A percentile compares a stretch with the other conserved stretches of the same genome.
phyloP scores from a whole-genome alignment of 2,797 vertebrate genomes.

The Intellagama lesueurii region DNA sequence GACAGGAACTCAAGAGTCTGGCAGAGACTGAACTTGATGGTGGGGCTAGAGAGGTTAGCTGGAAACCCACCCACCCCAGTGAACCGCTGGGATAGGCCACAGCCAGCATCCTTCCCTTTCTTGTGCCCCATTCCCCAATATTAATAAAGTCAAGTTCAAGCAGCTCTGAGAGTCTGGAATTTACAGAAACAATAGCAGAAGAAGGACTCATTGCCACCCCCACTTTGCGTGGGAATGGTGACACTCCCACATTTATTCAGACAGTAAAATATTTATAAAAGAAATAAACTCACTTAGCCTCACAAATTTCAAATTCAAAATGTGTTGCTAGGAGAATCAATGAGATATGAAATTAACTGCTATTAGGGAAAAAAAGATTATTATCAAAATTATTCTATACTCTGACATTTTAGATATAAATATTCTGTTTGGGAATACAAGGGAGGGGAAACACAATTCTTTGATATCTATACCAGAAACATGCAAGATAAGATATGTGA shows the following conservation, averaged over 20 bases:
- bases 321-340: background rate
- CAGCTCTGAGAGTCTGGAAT: too few relatives aligned
- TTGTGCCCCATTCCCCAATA: too few relatives aligned
- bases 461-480: background rate
- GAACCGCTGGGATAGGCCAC: too few relatives aligned
- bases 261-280: background rate
- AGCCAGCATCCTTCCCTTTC: too few relatives aligned
- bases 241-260: background rate
- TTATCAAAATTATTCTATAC: background rate
- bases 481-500: background rate
- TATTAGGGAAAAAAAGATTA: background rate
- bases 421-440: background rate
- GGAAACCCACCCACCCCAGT: too few relatives aligned
- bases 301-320: background rate
- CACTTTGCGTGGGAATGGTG: too few relatives aligned
- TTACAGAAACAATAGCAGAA: too few relatives aligned
- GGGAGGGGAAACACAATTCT: background rate
- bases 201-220: too few relatives aligned
- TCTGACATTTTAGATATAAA: conserved; percentile 3
- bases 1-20: too few relatives aligned
- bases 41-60: too few relatives aligned
- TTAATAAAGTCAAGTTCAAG: too few relatives aligned
- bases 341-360: background rate
- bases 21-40: too few relatives aligned
- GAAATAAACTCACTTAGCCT: background rate